A percentile compares a stretch with the other conserved stretches of the same genome.
Evolutionary conservation across 2,113 vertebrate genomes (phyloP).

Genomic region (Mola mola): DNA sequence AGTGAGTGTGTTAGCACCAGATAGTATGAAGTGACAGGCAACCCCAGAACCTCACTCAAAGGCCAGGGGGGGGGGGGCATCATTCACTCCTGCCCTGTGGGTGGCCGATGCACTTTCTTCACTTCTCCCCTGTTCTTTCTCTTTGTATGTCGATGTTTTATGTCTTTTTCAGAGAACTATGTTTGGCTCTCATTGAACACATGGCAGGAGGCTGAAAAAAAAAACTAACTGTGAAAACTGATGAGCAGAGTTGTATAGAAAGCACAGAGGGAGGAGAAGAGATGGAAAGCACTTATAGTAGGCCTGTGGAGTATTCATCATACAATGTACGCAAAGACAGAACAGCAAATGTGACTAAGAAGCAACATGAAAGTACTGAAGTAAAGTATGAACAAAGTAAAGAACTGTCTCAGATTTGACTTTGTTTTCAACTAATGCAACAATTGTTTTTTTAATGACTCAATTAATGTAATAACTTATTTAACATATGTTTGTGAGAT

Average conservation of each 20-base stretch:
- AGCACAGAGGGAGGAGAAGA: too few relatives aligned
- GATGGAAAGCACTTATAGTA: too few relatives aligned
- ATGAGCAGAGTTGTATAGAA: constrained; percentile 3
- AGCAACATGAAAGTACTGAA: too few relatives aligned
- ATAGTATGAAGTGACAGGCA: constrained; percentile 60
- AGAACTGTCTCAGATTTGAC: too few relatives aligned
- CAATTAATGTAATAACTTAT: too few relatives aligned
- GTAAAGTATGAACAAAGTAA: too few relatives aligned
- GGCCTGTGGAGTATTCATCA: too few relatives aligned
- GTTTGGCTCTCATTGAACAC: constrained; percentile 37
- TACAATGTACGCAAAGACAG: too few relatives aligned
- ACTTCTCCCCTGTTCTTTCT: constrained; percentile 13
- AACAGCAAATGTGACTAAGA: too few relatives aligned
- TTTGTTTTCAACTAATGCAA: too few relatives aligned
- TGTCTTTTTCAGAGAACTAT: constrained; percentile 25
- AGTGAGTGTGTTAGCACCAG: constrained; percentile 48
- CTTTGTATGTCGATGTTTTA: constrained; percentile 14
- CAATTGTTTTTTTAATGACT: too few relatives aligned
- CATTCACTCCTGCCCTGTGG: constrained; percentile 47
- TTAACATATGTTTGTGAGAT: too few relatives aligned
- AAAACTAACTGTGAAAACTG: background rate
- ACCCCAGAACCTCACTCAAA: constrained; percentile 45
- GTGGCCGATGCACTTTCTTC: constrained; percentile 51
- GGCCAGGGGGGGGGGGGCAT: constrained; percentile 58
- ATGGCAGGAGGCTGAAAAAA: constrained; percentile 9